A percentile compares a stretch with the other conserved stretches of the same genome.
These are phyloP conservation scores for Entomyzon cyanotis DNA, from an alignment of 2,113 vertebrate species.

Conservation along the genomic window DNA sequence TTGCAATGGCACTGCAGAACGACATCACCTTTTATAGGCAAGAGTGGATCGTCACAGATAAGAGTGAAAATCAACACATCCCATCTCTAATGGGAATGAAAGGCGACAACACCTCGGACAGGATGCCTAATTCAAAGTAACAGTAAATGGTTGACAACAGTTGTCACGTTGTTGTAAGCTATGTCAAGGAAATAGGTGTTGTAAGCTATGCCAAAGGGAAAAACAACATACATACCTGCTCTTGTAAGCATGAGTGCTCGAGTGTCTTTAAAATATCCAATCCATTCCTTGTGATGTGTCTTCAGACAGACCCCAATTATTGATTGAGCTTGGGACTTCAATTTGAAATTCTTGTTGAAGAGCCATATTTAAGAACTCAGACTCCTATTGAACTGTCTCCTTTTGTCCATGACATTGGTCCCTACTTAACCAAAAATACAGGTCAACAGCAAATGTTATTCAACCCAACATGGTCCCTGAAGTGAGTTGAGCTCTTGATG, in stretches of 20 bases:
- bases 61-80: not conserved
- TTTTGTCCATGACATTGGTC: not conserved
- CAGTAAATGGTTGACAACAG: not conserved
- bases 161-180: not conserved
- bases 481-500: not conserved
- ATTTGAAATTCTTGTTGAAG: not conserved
- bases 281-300: not conserved
- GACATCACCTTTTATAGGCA: not conserved
- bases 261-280: not conserved
- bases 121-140: not conserved
- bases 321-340: not conserved
- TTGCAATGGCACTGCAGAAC: not conserved
- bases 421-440: not conserved
- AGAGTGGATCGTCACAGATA: not conserved
- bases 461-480: not conserved
- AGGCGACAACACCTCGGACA: fast-evolving
- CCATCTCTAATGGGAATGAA: not conserved
- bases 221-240: not conserved
- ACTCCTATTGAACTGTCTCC: not conserved
- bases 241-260: not conserved
- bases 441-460: not conserved
- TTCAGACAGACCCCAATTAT: not conserved
- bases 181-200: not conserved
- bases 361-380: not conserved
- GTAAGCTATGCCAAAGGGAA: not conserved